These are phyloP conservation scores for Megalops atlanticus DNA, from an alignment of 2,113 vertebrate species.

Conservation along the genomic window DNA sequence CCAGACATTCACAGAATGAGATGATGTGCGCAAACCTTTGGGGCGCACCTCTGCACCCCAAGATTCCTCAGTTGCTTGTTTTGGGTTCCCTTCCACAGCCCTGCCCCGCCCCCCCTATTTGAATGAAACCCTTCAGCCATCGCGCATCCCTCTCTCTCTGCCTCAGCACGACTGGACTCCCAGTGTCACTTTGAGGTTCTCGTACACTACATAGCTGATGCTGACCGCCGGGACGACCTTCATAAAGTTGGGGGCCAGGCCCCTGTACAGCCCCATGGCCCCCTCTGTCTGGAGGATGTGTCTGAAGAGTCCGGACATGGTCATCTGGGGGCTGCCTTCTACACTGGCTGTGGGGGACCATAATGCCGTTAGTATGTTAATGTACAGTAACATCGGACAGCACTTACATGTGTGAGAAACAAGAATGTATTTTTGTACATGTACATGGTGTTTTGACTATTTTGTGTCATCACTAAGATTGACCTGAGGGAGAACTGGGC, in stretches of 20 bases:
- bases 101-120: no score
- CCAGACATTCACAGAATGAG: slow-evolving; percentile 96
- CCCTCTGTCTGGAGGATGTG: slow-evolving; percentile 92
- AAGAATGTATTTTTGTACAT: no score
- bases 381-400: no score
- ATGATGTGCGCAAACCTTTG: slow-evolving; percentile 56
- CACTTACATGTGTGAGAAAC: no score
- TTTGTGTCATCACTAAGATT: no score
- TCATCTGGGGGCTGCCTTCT: slow-evolving; percentile 70
- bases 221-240: slow-evolving; percentile 97
- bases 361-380: not conserved
- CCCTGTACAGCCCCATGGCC: slow-evolving; percentile 87
- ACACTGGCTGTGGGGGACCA: slow-evolving; percentile 68
- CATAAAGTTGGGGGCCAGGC: slow-evolving; percentile 94
- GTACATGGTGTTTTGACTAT: no score
- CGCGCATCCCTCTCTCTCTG: not conserved
- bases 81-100: no score
- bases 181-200: slow-evolving; percentile 89
- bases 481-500: no score
- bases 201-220: slow-evolving; percentile 98
- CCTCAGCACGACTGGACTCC: slow-evolving; percentile 87
- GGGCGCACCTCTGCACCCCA: slow-evolving; percentile 5
- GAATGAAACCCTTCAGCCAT: slow-evolving; percentile 6
- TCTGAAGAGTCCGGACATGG: slow-evolving; percentile 87
- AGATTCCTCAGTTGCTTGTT: no score